phyloP scores from a whole-genome alignment of 2,797 vertebrate genomes.

The Gymnodraco acuticeps region DNA sequence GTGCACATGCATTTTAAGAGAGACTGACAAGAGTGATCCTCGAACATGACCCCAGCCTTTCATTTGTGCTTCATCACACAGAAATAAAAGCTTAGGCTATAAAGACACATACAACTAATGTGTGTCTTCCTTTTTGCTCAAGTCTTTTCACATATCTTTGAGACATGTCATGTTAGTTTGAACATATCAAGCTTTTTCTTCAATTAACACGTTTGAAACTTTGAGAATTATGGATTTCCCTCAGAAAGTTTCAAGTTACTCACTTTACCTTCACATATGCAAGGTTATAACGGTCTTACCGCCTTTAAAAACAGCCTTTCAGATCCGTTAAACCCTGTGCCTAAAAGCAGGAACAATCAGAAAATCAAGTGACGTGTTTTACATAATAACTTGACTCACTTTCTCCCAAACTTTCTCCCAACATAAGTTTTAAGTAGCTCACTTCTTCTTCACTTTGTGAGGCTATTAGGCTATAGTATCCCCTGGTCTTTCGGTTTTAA shows the following conservation, averaged over 20 bases:
- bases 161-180: background rate
- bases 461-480: background rate
- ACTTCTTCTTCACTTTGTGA: background rate
- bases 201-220: background rate
- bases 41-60: background rate
- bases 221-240: background rate
- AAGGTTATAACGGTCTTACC: background rate
- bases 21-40: background rate
- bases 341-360: background rate
- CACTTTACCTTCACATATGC: background rate
- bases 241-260: background rate
- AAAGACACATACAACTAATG: background rate
- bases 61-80: conserved; percentile 7
- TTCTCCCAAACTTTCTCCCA: background rate
- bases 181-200: background rate
- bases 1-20: background rate
- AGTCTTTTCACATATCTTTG: background rate
- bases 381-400: conserved; percentile 1
- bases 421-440: background rate
- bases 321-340: background rate
- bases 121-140: background rate
- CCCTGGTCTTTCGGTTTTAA: background rate
- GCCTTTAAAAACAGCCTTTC: background rate
- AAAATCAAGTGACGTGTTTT: background rate
- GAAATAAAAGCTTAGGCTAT: background rate